These are phyloP conservation scores for Takifugu bimaculatus DNA, from an alignment of 2,113 vertebrate genomes.

Conservation along the genomic window DNA sequence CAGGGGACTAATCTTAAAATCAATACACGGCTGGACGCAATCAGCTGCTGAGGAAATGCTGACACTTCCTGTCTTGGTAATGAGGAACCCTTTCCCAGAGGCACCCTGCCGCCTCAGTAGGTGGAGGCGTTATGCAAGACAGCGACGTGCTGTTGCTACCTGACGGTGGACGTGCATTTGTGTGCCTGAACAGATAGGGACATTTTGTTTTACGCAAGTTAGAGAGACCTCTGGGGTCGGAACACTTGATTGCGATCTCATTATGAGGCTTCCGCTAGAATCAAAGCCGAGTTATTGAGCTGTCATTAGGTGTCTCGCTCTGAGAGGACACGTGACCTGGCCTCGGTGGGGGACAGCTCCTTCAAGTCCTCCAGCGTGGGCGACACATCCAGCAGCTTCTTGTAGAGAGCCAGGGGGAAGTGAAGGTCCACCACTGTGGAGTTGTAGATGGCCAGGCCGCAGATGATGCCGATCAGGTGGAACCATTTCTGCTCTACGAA, in stretches of 20 bases:
- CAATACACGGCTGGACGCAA: constrained; percentile 26
- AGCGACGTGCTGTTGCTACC: background rate
- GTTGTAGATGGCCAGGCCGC: constrained; percentile 96
- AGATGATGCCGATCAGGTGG: constrained; percentile 92
- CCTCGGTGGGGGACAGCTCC: constrained; percentile 92
- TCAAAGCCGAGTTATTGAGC: too few species aligned
- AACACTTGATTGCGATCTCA: too few species aligned
- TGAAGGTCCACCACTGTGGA: constrained; percentile 94
- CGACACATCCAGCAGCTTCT: constrained; percentile 86
- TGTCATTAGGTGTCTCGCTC: too few species aligned
- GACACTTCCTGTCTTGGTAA: constrained; percentile 15
- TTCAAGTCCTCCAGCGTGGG: constrained; percentile 88
- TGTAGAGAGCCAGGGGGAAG: constrained; percentile 92
- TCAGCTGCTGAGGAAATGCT: constrained; percentile 15
- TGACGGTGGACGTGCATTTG: too few species aligned
- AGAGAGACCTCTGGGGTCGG: too few species aligned
- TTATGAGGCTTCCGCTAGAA: too few species aligned
- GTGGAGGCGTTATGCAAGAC: constrained; percentile 9
- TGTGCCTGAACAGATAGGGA: background rate
- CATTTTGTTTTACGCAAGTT: background rate
- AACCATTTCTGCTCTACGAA: constrained; percentile 98
- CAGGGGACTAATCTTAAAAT: constrained; percentile 27
- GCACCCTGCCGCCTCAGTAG: background rate
- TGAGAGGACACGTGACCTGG: constrained; percentile 76
- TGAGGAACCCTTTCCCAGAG: constrained; percentile 8